Percentiles rank a stretch among this genome's conserved stretches.
These are phyloP conservation scores for Diadumene lineata DNA, from an alignment of 92 coral and sea anemone genomes.

Conservation along the genomic window DNA sequence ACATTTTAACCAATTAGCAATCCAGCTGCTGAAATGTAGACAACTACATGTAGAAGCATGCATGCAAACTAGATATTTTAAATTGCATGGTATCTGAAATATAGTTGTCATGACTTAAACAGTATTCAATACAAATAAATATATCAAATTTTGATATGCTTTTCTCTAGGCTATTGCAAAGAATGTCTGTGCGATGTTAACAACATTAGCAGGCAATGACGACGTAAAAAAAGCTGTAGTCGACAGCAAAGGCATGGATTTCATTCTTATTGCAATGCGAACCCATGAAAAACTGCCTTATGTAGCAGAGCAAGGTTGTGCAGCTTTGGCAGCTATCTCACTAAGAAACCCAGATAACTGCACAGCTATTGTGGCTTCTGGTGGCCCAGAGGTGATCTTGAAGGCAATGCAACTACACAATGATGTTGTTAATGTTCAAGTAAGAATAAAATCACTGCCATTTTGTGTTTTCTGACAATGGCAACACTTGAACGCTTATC, in stretches of 20 bases:
- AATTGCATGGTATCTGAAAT: no score
- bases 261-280: conserved; percentile 77
- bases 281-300: conserved; percentile 76
- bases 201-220: conserved; percentile 82
- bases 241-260: conserved; percentile 68
- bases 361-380: conserved; percentile 66
- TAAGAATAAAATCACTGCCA: not conserved
- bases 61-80: no score
- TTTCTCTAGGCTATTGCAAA: conserved; percentile 66
- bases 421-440: conserved; percentile 69
- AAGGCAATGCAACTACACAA: conserved; percentile 84
- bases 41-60: no score
- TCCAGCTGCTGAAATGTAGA: no score
- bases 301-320: conserved; percentile 89
- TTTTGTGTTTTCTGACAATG: no score
- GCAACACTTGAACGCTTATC: no score
- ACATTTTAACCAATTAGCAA: no score
- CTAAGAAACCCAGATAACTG: conserved; percentile 70
- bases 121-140: not conserved
- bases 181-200: conserved; percentile 75
- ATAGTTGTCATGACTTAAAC: no score
- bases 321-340: conserved; percentile 79
- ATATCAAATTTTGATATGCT: not conserved
- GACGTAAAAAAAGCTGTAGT: conserved; percentile 84
- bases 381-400: conserved; percentile 74